Conservation (phyloP, 2,888 invertebrate species). For the Ennomos fuscantarius region DNA sequence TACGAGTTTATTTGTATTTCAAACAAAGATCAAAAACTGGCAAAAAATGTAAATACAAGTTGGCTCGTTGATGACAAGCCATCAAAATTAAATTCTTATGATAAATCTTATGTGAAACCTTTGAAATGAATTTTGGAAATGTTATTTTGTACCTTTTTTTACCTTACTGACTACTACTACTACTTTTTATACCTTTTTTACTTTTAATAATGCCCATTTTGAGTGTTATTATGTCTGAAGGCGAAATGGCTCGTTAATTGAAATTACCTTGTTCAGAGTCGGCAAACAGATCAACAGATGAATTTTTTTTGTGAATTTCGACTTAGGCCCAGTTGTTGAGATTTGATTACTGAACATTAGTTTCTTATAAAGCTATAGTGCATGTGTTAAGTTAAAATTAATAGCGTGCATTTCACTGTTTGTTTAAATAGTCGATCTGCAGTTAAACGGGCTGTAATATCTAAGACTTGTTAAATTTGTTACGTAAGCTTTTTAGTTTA, state of each 20-base stretch:
- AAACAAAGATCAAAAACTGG: no score
- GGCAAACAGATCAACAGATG: neutral
- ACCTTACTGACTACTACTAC: no score
- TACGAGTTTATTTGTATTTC: no score
- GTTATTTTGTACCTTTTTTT: slow-evolving; percentile 23
- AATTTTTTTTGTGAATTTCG: no score
- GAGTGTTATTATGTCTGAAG: slow-evolving; percentile 30
- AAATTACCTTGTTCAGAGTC: neutral
- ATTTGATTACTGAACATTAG: no score
- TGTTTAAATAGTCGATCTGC: slow-evolving; percentile 41
- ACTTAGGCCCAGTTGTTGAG: no score
- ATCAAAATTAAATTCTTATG: slow-evolving; percentile 16
- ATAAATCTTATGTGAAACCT: slow-evolving; percentile 24
- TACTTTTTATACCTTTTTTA: no score
- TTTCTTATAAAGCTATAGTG: no score
- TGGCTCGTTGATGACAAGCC: neutral
- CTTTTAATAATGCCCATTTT: slow-evolving; percentile 26
- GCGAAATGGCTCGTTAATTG: neutral
- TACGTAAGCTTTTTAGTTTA: slow-evolving; percentile 38
- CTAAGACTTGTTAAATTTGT: slow-evolving; percentile 69
- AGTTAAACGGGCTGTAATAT: slow-evolving; percentile 66
- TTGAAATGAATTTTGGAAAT: slow-evolving; percentile 27
- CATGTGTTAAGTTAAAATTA: slow-evolving; percentile 29
- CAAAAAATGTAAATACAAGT: neutral
- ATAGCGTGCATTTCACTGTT: slow-evolving; percentile 35